These are phyloP conservation scores for Marisa cornuarietis DNA, from an alignment of 1,140 invertebrate genomes.

Conservation along the genomic window DNA sequence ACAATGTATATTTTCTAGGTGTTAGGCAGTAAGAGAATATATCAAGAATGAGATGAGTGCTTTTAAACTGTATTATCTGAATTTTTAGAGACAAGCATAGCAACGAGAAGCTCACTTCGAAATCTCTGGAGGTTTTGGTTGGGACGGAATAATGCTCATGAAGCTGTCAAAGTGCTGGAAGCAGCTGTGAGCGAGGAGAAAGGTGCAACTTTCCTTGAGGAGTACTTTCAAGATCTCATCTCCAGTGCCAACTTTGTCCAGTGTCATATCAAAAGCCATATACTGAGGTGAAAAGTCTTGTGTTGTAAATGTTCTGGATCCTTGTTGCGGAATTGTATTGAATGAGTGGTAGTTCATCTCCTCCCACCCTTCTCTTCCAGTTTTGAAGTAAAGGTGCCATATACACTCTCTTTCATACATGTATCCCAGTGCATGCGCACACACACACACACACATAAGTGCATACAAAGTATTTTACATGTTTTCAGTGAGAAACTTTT, in stretches of 20 bases:
- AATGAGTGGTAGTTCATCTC: neutral
- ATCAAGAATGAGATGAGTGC: no score
- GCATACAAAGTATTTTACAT: neutral
- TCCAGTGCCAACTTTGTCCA: slow-evolving; percentile 3
- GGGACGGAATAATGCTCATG: slow-evolving; percentile 4
- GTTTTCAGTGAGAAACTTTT: neutral
- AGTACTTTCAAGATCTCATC: slow-evolving; percentile 13
- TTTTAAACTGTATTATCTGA: neutral
- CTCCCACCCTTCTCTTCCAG: neutral
- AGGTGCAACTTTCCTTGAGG: neutral
- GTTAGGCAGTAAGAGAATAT: no score
- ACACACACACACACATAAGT: neutral
- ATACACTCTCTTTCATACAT: no score
- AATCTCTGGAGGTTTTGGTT: slow-evolving; percentile 16
- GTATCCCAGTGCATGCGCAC: no score
- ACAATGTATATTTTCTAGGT: no score
- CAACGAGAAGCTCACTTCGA: neutral
- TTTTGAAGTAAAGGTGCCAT: neutral
- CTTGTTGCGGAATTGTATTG: neutral
- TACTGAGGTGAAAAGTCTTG: slow-evolving; percentile 12
- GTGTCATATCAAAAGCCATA: slow-evolving; percentile 15
- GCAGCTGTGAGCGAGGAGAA: neutral
- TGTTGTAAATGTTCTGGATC: neutral
- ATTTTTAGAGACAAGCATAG: neutral
- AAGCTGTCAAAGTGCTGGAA: slow-evolving; percentile 12